phyloP scores from a whole-genome alignment of 1,140 invertebrate genomes.

The Brachionus angularis region DNA sequence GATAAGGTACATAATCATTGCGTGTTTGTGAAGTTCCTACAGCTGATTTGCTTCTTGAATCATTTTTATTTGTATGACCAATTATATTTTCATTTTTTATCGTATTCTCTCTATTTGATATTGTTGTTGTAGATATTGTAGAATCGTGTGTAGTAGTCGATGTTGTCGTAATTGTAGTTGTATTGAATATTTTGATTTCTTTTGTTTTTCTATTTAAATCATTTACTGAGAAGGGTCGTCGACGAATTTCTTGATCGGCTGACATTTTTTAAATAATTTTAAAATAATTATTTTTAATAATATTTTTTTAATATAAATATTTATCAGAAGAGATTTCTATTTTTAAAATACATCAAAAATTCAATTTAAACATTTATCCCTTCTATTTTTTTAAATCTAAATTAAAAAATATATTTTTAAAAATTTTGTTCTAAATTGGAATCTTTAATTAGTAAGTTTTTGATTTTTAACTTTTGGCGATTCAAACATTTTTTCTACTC shows the following conservation, averaged over 20 bases:
- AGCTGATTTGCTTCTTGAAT: constrained; percentile 12
- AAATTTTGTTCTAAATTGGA: too few relatives aligned
- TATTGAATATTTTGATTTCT: constrained; percentile 34
- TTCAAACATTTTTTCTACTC: too few relatives aligned
- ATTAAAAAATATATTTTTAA: too few relatives aligned
- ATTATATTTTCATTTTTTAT: too few relatives aligned
- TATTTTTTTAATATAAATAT: not conserved
- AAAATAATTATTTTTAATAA: constrained; percentile 1
- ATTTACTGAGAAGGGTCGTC: constrained; percentile 15
- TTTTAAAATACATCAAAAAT: too few relatives aligned
- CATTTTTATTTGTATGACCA: not conserved
- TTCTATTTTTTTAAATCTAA: too few relatives aligned
- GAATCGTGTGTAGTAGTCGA: constrained; percentile 9
- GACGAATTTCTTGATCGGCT: constrained; percentile 22
- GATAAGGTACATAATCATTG: not conserved
- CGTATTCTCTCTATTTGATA: too few relatives aligned
- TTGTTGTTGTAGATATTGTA: not conserved
- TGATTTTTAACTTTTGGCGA: too few relatives aligned
- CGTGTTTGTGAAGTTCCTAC: not conserved
- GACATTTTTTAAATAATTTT: constrained; percentile 23
- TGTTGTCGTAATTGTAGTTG: constrained; percentile 11
- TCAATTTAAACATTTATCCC: too few relatives aligned
- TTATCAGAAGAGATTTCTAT: too few relatives aligned
- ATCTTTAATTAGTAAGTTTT: too few relatives aligned
- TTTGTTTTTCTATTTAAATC: constrained; percentile 18